A percentile compares a stretch with the other conserved stretches of the same genome.
These are phyloP conservation scores for Merluccius polli DNA, from an alignment of 2,797 vertebrate genomes.

Conservation along the genomic window DNA sequence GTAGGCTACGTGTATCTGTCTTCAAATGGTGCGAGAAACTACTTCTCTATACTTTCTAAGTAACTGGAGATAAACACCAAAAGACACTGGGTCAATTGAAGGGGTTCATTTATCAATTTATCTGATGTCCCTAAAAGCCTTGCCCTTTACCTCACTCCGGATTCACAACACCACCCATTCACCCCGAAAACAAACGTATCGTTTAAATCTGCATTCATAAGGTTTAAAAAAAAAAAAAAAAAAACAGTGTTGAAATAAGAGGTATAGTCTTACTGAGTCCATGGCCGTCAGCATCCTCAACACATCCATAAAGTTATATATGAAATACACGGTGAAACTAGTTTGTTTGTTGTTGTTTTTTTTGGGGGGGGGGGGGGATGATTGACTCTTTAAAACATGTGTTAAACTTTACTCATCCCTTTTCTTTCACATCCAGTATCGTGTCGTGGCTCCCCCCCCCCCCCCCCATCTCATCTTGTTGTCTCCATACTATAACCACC, in stretches of 20 bases:
- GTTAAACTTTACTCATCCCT: no score
- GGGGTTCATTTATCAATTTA: constrained; percentile 47
- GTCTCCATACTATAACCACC: no score
- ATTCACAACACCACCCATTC: constrained; percentile 40
- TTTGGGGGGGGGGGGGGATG: neutral
- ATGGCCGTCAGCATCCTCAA: neutral
- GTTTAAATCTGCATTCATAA: constrained; percentile 22
- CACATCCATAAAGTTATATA: neutral
- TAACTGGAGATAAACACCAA: constrained; percentile 45
- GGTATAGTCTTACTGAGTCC: no score
- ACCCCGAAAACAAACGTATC: constrained; percentile 57
- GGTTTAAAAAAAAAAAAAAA: neutral
- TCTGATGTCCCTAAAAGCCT: constrained; percentile 33
- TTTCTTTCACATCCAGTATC: no score
- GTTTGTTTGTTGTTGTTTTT: no score
- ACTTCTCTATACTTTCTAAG: neutral
- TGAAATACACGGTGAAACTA: no score
- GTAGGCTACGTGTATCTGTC: neutral
- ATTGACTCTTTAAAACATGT: no score
- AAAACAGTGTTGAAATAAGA: no score
- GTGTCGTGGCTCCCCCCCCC: no score
- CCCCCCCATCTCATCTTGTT: no score
- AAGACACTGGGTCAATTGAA: constrained; percentile 39
- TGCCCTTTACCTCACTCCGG: constrained; percentile 37
- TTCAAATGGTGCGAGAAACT: neutral